Conservation (phyloP, 1,140 invertebrate species). For the Ostrea edulis region DNA sequence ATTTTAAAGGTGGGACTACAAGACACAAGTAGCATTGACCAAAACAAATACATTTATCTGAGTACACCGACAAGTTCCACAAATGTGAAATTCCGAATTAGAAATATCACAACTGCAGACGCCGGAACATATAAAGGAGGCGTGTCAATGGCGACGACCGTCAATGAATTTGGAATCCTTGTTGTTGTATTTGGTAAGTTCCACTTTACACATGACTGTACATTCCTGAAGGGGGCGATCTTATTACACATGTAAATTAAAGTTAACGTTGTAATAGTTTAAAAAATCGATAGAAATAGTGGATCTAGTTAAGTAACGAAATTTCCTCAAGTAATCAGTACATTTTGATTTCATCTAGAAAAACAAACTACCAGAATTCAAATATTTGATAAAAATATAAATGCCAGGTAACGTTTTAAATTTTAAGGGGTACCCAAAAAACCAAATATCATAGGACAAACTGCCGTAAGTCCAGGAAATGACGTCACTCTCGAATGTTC, state of each 20-base stretch:
- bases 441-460: constrained; percentile 1
- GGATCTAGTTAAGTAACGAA: too few relatives aligned
- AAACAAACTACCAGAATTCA: too few relatives aligned
- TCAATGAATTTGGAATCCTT: neutral
- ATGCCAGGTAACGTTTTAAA: too few relatives aligned
- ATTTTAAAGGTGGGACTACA: neutral
- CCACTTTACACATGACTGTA: neutral
- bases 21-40: neutral
- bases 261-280: too few relatives aligned
- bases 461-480: neutral
- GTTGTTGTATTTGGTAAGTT: neutral
- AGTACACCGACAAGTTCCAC: neutral
- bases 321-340: too few relatives aligned
- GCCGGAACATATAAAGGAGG: neutral
- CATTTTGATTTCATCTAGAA: too few relatives aligned
- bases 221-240: too few relatives aligned
- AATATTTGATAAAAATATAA: too few relatives aligned
- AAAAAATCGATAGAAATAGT: too few relatives aligned
- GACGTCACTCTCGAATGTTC: neutral
- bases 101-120: neutral
- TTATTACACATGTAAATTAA: too few relatives aligned
- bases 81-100: neutral
- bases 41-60: neutral
- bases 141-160: neutral
- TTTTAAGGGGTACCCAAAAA: neutral